Percentiles rank a stretch among this genome's conserved stretches.
Evolutionary conservation across 1,140 invertebrate genomes (phyloP).

Genomic region (Maniola jurtina): DNA sequence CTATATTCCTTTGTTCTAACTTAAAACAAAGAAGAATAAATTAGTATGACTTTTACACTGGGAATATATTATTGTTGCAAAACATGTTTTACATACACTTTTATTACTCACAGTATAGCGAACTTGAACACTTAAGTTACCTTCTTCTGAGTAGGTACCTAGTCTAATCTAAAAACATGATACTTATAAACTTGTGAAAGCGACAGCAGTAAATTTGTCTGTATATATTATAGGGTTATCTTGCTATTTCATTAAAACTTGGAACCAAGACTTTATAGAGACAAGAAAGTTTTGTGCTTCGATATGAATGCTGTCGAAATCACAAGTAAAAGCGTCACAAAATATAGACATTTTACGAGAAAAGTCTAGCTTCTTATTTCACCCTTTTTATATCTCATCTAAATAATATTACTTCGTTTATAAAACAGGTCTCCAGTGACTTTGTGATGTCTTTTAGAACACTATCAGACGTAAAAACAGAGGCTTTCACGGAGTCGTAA

Average conservation of each 20-base stretch:
- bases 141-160: conserved; percentile 8
- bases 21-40: too few relatives aligned
- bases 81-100: conserved; percentile 8
- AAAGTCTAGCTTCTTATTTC: background rate
- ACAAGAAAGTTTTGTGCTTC: background rate
- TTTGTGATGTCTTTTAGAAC: conserved; percentile 47
- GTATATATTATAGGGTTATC: conserved; percentile 8
- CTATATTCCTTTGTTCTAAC: background rate
- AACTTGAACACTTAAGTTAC: conserved; percentile 12
- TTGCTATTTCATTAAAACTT: conserved; percentile 18
- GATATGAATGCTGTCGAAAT: background rate
- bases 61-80: background rate
- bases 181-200: conserved; percentile 8
- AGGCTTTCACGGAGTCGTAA: conserved; percentile 31
- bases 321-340: too few relatives aligned
- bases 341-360: background rate
- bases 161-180: conserved; percentile 20
- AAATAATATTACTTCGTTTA: conserved; percentile 31
- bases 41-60: background rate
- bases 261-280: background rate
- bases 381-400: background rate
- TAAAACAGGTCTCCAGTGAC: conserved; percentile 43
- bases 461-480: conserved; percentile 38
- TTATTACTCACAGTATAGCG: background rate
- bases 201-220: conserved; percentile 13